Evolutionary conservation across 1,140 invertebrate genomes (phyloP).

Genomic region (Hyposmocoma kahamanoa): DNA sequence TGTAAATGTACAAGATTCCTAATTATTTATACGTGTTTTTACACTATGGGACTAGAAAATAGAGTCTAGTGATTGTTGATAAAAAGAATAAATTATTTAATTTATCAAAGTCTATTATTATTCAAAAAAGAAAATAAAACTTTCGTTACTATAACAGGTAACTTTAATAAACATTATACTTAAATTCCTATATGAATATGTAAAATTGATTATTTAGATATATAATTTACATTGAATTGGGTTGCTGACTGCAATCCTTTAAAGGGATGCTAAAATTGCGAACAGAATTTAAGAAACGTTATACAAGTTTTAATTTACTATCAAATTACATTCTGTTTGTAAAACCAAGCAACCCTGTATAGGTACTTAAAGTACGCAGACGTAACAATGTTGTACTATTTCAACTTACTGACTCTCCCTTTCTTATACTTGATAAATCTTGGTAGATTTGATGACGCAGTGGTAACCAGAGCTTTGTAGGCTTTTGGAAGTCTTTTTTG

Average conservation of each 20-base stretch:
- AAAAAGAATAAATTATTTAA: conserved; percentile 25
- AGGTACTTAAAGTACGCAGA: no score
- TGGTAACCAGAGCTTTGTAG: conserved; percentile 78
- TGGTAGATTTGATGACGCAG: conserved; percentile 79
- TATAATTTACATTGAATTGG: no score
- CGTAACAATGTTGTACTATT: no score
- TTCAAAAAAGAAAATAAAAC: background rate
- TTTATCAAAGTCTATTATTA: background rate
- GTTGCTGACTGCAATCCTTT: no score
- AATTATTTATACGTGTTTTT: conserved; percentile 26
- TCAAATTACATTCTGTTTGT: no score
- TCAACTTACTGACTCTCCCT: conserved; percentile 36
- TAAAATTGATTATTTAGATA: no score
- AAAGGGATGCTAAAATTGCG: no score
- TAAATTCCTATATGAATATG: no score
- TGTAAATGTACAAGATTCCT: conserved; percentile 34
- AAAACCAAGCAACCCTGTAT: no score
- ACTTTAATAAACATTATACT: background rate
- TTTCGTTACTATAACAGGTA: background rate
- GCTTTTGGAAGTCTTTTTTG: conserved; percentile 79
- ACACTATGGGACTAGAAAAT: conserved; percentile 27
- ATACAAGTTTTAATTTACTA: no score
- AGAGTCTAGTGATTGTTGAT: conserved; percentile 29
- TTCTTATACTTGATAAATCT: conserved; percentile 83
- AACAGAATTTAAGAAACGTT: no score